These are phyloP conservation scores for Neodiprion virginianus DNA, from an alignment of 1,140 invertebrate species.

Conservation along the genomic window DNA sequence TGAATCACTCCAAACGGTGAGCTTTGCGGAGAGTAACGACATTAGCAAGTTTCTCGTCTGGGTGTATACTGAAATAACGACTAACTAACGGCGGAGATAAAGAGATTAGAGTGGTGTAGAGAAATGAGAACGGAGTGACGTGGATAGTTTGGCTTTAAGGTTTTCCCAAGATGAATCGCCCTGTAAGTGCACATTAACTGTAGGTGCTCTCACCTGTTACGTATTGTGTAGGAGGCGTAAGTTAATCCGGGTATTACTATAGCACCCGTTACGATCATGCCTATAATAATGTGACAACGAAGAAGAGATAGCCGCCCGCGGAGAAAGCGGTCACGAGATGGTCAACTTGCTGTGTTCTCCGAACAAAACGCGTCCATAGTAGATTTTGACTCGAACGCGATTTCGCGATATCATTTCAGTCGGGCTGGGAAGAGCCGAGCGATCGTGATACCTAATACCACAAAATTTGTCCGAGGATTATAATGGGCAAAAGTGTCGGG, in stretches of 20 bases:
- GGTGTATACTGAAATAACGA: no score
- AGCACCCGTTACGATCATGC: slow-evolving; percentile 1
- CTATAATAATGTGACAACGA: slow-evolving; percentile 32
- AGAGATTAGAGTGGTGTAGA: no score
- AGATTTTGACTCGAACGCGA: slow-evolving; percentile 21
- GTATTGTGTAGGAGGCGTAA: slow-evolving; percentile 9
- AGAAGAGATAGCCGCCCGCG: slow-evolving; percentile 29
- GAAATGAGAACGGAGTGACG: no score
- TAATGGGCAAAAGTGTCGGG: not conserved
- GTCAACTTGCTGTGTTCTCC: slow-evolving; percentile 11
- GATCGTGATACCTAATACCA: not conserved
- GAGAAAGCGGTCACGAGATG: slow-evolving; percentile 32
- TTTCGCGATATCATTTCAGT: slow-evolving; percentile 6
- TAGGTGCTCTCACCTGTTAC: not conserved
- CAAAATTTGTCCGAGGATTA: slow-evolving; percentile 11
- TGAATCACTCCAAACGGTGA: no score
- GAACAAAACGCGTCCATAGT: not conserved
- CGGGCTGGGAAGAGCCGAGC: not conserved
- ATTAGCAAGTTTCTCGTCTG: no score
- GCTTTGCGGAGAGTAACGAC: no score
- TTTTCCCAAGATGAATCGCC: not conserved
- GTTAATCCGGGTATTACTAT: slow-evolving; percentile 12
- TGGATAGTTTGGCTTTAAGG: not conserved
- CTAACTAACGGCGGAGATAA: no score
- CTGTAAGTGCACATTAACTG: not conserved